Conservation (phyloP, 2,888 invertebrate species). For the Andrena praecox region DNA sequence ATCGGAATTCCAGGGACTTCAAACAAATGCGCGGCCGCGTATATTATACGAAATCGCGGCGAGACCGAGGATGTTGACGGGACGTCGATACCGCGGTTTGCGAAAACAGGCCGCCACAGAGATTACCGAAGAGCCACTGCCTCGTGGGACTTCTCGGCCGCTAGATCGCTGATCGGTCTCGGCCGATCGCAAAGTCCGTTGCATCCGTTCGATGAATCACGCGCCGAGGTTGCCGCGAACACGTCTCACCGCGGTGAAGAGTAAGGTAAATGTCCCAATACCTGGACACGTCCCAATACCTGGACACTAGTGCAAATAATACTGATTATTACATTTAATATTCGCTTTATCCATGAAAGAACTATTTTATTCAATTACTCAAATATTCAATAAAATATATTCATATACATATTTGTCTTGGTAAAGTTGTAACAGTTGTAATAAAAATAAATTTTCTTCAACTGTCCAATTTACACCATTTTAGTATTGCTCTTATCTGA, state of each 20-base stretch:
- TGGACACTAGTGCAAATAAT: too few relatives aligned
- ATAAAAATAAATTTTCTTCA: too few relatives aligned
- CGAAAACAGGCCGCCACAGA: conserved; percentile 59
- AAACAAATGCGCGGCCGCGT: conserved; percentile 77
- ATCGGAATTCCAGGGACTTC: conserved; percentile 79
- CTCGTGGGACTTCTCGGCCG: conserved; percentile 1
- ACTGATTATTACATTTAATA: too few relatives aligned
- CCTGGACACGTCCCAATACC: too few relatives aligned
- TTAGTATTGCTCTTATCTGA: too few relatives aligned
- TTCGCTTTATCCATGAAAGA: too few relatives aligned
- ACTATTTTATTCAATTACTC: too few relatives aligned
- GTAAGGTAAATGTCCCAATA: too few relatives aligned
- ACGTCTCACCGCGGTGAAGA: neutral
- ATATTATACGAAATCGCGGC: conserved; percentile 76
- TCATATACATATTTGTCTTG: too few relatives aligned
- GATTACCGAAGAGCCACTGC: conserved; percentile 36
- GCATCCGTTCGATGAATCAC: conserved; percentile 1
- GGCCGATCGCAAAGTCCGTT: neutral
- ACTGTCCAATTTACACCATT: too few relatives aligned
- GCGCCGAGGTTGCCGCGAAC: neutral
- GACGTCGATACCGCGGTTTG: conserved; percentile 61
- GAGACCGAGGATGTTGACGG: conserved; percentile 72
- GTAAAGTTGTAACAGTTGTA: too few relatives aligned
- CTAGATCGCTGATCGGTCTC: neutral
- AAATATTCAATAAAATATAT: too few relatives aligned